Evolutionary conservation across 2,797 vertebrate species (phyloP), one percentile per base, ranked within the genome.

Genomic region (Garrulus glandarius): DNA sequence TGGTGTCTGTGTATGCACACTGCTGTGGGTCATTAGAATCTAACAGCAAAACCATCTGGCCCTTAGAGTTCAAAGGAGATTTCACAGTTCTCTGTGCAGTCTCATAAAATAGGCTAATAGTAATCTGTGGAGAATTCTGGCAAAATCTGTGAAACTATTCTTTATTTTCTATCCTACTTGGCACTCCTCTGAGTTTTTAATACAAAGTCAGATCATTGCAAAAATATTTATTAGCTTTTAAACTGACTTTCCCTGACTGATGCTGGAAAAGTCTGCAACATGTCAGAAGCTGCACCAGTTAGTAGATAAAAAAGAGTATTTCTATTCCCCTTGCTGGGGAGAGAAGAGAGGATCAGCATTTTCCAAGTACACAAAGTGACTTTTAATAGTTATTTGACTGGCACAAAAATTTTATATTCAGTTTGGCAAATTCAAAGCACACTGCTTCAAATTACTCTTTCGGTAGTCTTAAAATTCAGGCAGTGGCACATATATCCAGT

Each of bases 11-110:
- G 86, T 93, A 90, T 9, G 93, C 89, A 87, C 78, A 70, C 50
- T 93, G 95, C 70, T 92, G 93, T 23, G 84, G 93, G 94, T 96
- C 96, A 92, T 96, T 97, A 97, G 84, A 94, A 95, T 68, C 70
- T 96, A 95, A 96, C 65, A 95, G 92, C 84, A 97, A 98, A 96
- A 96, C 93, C 95, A 98, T 97, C 95, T 98, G 95, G 96, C 74
- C 80, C 95, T 94, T 92, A 87, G 52, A 94, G 84, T 95, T 94
- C 94, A 96, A 97, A 97, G 92, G 92, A 97, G 90, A 96, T 96
- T 97, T 96, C 93, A 89, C 79, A 97, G 93, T 80, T 92, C 89
- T 96, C 90, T 87, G 64, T 93, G 95, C 78, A 95, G 92, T 92
- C 94, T 95, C 88, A 96, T 93, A 96, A 97, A 94, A 81, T 91